phyloP scores from a whole-genome alignment of 2,888 invertebrate species.

The Dromius quadrimaculatus region DNA sequence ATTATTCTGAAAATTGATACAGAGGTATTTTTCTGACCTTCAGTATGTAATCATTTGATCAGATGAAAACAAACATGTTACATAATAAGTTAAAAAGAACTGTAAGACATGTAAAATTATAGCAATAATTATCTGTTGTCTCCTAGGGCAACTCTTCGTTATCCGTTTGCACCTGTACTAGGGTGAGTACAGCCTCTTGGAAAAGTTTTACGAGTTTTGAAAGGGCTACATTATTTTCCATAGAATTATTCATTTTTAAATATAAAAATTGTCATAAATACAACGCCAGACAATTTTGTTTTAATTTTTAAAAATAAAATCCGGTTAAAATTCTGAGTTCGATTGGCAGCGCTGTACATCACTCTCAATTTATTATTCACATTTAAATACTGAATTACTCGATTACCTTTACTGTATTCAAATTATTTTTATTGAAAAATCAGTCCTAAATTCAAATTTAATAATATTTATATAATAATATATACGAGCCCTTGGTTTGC shows the following conservation, averaged over 20 bases:
- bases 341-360: too few relatives aligned
- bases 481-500: not conserved
- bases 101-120: conserved; percentile 51
- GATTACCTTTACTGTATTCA: too few relatives aligned
- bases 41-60: conserved; percentile 39
- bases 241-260: too few relatives aligned
- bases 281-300: not conserved
- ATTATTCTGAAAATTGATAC: conserved; percentile 43
- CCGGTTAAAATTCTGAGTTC: too few relatives aligned
- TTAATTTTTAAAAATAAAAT: not conserved
- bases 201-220: not conserved
- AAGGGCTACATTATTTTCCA: not conserved
- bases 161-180: conserved; percentile 53
- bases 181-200: not conserved
- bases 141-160: conserved; percentile 62
- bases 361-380: not conserved
- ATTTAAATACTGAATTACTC: not conserved
- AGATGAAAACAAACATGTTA: conserved; percentile 43
- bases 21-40: conserved; percentile 29
- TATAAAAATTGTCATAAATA: not conserved
- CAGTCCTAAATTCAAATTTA: not conserved
- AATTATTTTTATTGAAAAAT: too few relatives aligned
- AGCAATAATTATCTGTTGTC: conserved; percentile 59
- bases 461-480: not conserved
- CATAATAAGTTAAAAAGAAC: conserved; percentile 51